Conservation (phyloP, 2,888 invertebrate species). For the Agrochola circellaris region DNA sequence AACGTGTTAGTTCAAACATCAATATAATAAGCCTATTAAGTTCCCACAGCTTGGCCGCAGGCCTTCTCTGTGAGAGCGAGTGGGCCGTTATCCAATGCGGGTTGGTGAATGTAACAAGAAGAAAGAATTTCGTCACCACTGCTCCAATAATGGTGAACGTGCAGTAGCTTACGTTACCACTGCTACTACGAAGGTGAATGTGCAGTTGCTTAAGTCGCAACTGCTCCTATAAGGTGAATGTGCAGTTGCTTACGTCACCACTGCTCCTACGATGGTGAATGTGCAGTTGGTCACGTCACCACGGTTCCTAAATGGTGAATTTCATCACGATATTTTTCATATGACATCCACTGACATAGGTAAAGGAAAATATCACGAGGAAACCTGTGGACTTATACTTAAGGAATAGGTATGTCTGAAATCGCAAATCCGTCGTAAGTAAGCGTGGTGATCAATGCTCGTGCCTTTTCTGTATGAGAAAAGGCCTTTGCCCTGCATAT, state of each 20-base stretch:
- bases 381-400: not conserved
- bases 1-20: slow-evolving; percentile 65
- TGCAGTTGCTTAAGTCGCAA: no score
- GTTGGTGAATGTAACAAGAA: no score
- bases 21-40: slow-evolving; percentile 17
- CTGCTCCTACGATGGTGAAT: not conserved
- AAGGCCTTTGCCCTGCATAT: no score
- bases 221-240: not conserved
- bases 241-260: not conserved
- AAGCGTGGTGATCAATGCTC: no score
- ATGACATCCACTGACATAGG: not conserved
- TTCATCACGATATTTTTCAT: no score
- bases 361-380: not conserved
- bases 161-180: not conserved
- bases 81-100: no score
- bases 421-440: no score
- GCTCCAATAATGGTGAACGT: not conserved
- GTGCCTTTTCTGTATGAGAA: no score
- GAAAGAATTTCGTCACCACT: not conserved
- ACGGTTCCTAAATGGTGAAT: not conserved
- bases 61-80: not conserved
- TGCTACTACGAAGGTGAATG: not conserved
- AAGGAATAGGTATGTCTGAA: no score
- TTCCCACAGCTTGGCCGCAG: not conserved
- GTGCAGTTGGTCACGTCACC: not conserved